These are phyloP conservation scores for Hippopotamus amphibius DNA, from an alignment of 2,113 vertebrate genomes.

Conservation along the genomic window DNA sequence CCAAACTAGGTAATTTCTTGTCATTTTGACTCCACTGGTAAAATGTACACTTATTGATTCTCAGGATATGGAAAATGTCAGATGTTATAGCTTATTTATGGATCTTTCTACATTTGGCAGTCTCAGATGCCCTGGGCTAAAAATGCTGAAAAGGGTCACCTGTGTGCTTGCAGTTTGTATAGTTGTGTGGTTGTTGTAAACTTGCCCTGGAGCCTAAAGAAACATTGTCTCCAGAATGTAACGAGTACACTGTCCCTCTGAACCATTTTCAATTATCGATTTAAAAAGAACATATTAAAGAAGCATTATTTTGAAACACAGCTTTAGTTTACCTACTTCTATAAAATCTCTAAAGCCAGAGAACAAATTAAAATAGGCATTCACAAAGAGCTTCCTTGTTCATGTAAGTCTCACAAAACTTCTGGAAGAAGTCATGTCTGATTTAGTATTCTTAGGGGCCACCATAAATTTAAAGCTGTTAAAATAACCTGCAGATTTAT, in stretches of 20 bases:
- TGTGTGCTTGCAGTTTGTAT: neutral
- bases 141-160: neutral
- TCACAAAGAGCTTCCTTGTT: neutral
- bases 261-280: slow-evolving; percentile 15
- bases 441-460: neutral
- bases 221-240: neutral
- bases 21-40: neutral
- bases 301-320: slow-evolving; percentile 55
- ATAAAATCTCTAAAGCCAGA: neutral
- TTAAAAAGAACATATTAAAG: slow-evolving; percentile 3
- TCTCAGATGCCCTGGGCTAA: neutral
- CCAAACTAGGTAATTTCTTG: neutral
- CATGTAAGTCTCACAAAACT: slow-evolving; percentile 46
- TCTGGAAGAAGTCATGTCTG: slow-evolving; percentile 48
- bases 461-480: slow-evolving; percentile 29
- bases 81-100: slow-evolving; percentile 36
- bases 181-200: neutral
- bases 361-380: neutral
- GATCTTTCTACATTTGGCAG: slow-evolving; percentile 20
- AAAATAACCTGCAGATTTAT: slow-evolving; percentile 52
- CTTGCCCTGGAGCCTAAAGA: neutral
- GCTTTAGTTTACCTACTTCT: neutral
- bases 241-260: neutral
- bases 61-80: neutral
- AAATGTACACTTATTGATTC: neutral